Evolutionary conservation across 2,888 invertebrate genomes (phyloP).

Genomic region (Cheilosia grossa): DNA sequence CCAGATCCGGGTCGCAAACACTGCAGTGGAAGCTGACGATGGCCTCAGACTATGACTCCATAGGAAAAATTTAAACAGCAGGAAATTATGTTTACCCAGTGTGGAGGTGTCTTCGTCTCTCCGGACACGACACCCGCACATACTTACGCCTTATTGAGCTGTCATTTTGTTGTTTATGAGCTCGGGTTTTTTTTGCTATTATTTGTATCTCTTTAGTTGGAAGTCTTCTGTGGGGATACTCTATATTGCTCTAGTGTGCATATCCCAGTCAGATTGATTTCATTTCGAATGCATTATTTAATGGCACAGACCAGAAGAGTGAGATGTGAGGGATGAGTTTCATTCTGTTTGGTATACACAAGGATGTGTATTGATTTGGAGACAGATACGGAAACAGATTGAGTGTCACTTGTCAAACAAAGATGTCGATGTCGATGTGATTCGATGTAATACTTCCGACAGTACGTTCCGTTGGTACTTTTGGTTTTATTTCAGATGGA

Average conservation of each 20-base stretch:
- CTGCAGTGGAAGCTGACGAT: neutral
- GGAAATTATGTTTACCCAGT: slow-evolving; percentile 71
- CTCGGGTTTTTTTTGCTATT: slow-evolving; percentile 2
- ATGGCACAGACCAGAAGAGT: neutral
- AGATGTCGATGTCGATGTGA: neutral
- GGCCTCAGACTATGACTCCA: slow-evolving; percentile 4
- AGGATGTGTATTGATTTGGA: neutral
- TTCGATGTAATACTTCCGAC: slow-evolving; percentile 17
- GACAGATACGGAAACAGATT: neutral
- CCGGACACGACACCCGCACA: neutral
- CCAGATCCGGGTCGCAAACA: neutral
- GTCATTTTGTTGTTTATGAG: slow-evolving; percentile 32
- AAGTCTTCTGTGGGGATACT: neutral
- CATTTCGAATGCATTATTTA: slow-evolving; percentile 40
- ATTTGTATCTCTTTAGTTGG: neutral
- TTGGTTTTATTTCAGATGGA: no score
- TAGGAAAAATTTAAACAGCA: slow-evolving; percentile 66
- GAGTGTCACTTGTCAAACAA: slow-evolving; percentile 10
- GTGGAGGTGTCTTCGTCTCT: neutral
- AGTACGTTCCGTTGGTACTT: no score
- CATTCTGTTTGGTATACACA: neutral
- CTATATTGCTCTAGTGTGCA: neutral
- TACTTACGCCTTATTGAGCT: neutral
- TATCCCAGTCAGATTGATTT: slow-evolving; percentile 15
- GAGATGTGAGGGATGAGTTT: slow-evolving; percentile 3